A percentile compares a stretch with the other conserved stretches of the same genome.
phyloP scores from a whole-genome alignment of 2,113 vertebrate species.

The Sarotherodon lohbergeri region DNA sequence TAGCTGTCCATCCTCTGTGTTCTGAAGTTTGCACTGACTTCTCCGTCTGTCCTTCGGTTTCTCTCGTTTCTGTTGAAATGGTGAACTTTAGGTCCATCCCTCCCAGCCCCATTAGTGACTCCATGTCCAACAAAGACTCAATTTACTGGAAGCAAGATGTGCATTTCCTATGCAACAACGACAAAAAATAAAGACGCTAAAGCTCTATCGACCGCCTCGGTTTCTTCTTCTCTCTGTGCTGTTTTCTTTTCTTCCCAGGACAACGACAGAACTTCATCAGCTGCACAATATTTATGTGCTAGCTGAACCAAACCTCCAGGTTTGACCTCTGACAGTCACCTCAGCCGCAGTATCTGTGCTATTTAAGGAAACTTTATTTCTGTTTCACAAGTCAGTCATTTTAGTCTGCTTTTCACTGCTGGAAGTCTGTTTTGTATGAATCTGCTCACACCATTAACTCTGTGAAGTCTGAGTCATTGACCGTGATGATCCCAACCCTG shows the following conservation, averaged over 20 bases:
- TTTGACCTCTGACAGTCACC: not conserved
- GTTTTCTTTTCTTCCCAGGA: not conserved
- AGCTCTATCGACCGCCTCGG: constrained; percentile 68
- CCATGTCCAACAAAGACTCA: constrained; percentile 89
- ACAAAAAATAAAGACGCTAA: constrained; percentile 95
- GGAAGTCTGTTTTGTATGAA: not conserved
- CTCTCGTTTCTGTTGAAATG: constrained; percentile 44
- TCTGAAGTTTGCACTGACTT: constrained; percentile 30
- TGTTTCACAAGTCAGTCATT: not conserved
- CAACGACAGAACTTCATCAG: not conserved
- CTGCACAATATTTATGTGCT: not conserved
- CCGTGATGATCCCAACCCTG: not conserved
- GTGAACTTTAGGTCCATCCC: constrained; percentile 85
- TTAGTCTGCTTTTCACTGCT: not conserved
- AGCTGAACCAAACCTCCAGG: not conserved
- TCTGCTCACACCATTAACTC: not conserved
- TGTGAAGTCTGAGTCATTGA: not conserved
- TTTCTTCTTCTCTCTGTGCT: not conserved
- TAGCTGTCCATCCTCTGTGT: constrained; percentile 74
- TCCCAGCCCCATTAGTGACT: constrained; percentile 85
- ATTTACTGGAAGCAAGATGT: constrained; percentile 98
- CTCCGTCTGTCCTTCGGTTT: not conserved
- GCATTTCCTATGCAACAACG: constrained; percentile 99
- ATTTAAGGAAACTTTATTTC: not conserved
- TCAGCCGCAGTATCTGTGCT: not conserved